phyloP scores from a whole-genome alignment of 2,113 vertebrate species.

The Phalacrocorax pelagicus region DNA sequence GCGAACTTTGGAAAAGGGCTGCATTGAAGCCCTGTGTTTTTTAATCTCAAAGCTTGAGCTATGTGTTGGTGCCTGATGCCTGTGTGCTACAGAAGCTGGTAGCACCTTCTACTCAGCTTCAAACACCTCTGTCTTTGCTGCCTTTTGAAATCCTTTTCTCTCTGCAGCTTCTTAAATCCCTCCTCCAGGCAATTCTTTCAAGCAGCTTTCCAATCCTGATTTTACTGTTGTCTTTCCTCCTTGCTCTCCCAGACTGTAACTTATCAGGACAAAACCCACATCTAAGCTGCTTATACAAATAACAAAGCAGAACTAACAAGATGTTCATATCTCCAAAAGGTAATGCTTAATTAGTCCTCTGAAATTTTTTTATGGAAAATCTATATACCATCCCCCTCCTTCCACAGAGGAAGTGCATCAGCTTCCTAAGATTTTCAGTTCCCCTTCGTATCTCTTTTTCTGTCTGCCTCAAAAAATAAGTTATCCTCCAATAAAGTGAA shows the following conservation, averaged over 20 bases:
- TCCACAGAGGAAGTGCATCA: not conserved
- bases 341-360: not conserved
- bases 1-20: not conserved
- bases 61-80: not conserved
- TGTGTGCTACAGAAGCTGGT: not conserved
- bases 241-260: not conserved
- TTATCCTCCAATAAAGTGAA: not conserved
- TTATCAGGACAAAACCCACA: not conserved
- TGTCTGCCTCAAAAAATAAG: not conserved
- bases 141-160: not conserved
- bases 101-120: not conserved
- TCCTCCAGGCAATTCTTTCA: not conserved
- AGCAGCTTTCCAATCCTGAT: not conserved
- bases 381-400: not conserved
- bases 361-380: not conserved
- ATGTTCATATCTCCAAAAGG: not conserved
- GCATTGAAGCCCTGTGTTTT: not conserved
- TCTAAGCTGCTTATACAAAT: not conserved
- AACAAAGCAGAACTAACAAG: not conserved
- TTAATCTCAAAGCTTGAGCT: not conserved
- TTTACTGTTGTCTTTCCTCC: not conserved
- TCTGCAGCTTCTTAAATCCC: not conserved
- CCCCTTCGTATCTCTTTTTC: not conserved
- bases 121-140: not conserved
- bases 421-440: not conserved